Percentiles rank a stretch among this genome's conserved stretches.
Evolutionary conservation across 2,888 invertebrate species (phyloP).

Genomic region (Nomada fucata): DNA sequence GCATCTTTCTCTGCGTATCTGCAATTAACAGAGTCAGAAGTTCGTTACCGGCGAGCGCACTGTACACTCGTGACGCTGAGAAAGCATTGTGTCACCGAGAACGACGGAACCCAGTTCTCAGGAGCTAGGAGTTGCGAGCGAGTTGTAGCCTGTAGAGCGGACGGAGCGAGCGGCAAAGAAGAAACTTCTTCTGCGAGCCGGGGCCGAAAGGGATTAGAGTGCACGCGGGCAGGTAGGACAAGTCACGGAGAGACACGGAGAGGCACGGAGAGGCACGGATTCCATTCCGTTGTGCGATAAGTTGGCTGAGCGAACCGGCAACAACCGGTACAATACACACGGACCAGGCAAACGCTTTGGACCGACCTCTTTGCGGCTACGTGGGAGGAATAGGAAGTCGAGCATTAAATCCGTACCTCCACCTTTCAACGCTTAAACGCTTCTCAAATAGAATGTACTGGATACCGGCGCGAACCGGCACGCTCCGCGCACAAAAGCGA

Average conservation of each 20-base stretch:
- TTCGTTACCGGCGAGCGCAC: background rate
- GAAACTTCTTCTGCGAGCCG: background rate
- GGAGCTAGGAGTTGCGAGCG: too few species aligned
- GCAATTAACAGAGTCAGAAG: background rate
- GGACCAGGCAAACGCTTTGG: conserved; percentile 58
- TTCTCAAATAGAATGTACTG: conserved; percentile 69
- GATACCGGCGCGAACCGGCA: conserved; percentile 49
- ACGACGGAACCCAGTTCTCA: conserved; percentile 48
- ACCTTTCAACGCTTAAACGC: conserved; percentile 74
- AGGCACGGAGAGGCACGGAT: conserved; percentile 48
- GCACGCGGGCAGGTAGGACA: conserved; percentile 21
- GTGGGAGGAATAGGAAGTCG: conserved; percentile 81
- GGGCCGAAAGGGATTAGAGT: conserved; percentile 3
- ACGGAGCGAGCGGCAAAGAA: background rate
- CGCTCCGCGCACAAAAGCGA: conserved; percentile 57
- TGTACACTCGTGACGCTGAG: conserved; percentile 13
- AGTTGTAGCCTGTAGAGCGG: conserved; percentile 10
- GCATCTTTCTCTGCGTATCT: background rate
- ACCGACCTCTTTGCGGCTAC: conserved; percentile 75
- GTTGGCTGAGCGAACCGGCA: conserved; percentile 29
- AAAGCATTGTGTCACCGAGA: conserved; percentile 53
- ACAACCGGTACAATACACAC: conserved; percentile 36
- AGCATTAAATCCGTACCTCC: conserved; percentile 78
- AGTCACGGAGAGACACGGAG: conserved; percentile 45
- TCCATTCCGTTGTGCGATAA: conserved; percentile 45